Percentiles rank a stretch among this genome's conserved stretches.
phyloP scores from a whole-genome alignment of 64 coral and sea anemone species.

The Trachythela sp. region DNA sequence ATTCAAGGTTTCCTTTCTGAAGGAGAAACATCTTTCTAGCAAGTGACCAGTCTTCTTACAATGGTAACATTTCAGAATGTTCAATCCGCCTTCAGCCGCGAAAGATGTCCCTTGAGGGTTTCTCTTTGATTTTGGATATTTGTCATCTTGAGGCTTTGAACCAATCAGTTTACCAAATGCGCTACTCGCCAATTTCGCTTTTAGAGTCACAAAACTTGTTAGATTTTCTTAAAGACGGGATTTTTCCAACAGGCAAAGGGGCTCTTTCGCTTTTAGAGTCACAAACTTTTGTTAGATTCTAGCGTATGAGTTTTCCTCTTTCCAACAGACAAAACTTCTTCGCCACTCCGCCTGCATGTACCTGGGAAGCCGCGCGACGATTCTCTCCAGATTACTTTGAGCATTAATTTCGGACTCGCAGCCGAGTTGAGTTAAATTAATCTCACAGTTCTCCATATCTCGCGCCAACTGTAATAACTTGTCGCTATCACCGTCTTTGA shows the following conservation, averaged over 20 bases:
- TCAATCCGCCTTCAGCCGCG: not conserved
- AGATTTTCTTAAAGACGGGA: not conserved
- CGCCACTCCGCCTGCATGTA: not conserved
- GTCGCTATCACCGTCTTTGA: slow-evolving; percentile 6
- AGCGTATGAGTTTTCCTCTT: not conserved
- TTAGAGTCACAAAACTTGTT: not conserved
- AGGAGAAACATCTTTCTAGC: not conserved
- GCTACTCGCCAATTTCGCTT: slow-evolving; percentile 35
- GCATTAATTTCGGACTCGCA: slow-evolving; percentile 9
- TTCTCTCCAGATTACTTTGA: not conserved
- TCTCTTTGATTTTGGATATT: not conserved
- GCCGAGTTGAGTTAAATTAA: slow-evolving; percentile 11
- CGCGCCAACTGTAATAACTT: slow-evolving; percentile 10
- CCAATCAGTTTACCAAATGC: slow-evolving; percentile 33
- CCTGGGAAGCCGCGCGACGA: not conserved
- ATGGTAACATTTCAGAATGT: not conserved
- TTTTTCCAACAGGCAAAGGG: not conserved
- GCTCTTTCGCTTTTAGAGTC: not conserved
- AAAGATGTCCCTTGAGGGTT: not conserved
- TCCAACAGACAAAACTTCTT: not conserved
- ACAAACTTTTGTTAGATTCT: not conserved
- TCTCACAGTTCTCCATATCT: slow-evolving; percentile 23
- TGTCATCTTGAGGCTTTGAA: not conserved
- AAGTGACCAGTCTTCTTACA: not conserved
- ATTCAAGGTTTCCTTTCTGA: not conserved